These are phyloP conservation scores for Reticulitermes lucifugus DNA, from an alignment of 2,888 invertebrate genomes.

Conservation along the genomic window DNA sequence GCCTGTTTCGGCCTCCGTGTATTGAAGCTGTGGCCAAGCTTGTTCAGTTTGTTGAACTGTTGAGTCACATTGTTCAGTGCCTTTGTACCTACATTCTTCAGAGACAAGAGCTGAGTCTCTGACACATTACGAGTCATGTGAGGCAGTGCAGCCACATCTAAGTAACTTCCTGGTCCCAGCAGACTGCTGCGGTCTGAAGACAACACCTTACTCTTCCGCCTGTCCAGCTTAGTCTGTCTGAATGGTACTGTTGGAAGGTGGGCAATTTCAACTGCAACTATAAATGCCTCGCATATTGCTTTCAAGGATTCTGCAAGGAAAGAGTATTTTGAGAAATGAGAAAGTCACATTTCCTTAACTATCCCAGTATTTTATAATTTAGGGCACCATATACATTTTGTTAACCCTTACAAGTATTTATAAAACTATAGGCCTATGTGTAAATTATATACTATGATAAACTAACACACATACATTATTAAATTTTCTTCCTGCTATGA, in stretches of 20 bases:
- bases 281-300: slow-evolving; percentile 88
- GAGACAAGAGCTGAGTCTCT: slow-evolving; percentile 87
- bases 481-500: too few relatives aligned
- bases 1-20: slow-evolving; percentile 60
- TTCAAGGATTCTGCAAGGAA: slow-evolving; percentile 82
- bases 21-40: slow-evolving; percentile 74
- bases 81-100: slow-evolving; percentile 84
- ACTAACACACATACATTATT: too few relatives aligned
- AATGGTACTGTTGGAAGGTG: slow-evolving; percentile 74
- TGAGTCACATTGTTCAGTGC: slow-evolving; percentile 88
- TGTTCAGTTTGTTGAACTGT: slow-evolving; percentile 87
- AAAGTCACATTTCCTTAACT: too few relatives aligned
- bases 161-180: slow-evolving; percentile 47
- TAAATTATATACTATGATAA: too few relatives aligned
- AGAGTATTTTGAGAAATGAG: too few relatives aligned
- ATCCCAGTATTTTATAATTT: too few relatives aligned
- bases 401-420: too few relatives aligned
- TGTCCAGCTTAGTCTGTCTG: slow-evolving; percentile 77
- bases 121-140: slow-evolving; percentile 80
- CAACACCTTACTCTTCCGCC: slow-evolving; percentile 71
- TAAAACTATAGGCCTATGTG: too few relatives aligned
- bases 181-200: slow-evolving; percentile 61
- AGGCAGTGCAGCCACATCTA: slow-evolving; percentile 52
- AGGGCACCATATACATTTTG: too few relatives aligned
- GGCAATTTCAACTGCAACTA: slow-evolving; percentile 83